Percentiles rank a stretch among this genome's conserved stretches.
Evolutionary conservation across 64 coral and sea anemone genomes (phyloP).

Genomic region (Dendronephthya gigantea): DNA sequence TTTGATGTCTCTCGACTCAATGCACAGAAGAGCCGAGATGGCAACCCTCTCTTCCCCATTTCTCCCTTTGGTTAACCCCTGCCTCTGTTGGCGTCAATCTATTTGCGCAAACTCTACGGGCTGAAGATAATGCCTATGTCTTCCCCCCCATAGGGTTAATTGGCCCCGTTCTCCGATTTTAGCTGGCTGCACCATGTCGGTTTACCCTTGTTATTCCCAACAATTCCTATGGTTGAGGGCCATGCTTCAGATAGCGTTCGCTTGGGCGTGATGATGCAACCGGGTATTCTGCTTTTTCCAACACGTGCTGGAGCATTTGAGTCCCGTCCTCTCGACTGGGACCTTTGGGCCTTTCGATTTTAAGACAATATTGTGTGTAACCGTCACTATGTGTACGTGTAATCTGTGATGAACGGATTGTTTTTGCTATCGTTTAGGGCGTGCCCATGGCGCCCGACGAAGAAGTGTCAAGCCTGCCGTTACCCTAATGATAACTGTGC

Average conservation of each 20-base stretch:
- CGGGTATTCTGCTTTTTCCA: slow-evolving; percentile 16
- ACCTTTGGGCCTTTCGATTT: slow-evolving; percentile 45
- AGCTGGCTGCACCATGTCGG: not conserved
- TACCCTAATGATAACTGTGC: slow-evolving; percentile 51
- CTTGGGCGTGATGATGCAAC: slow-evolving; percentile 20
- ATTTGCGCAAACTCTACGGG: not conserved
- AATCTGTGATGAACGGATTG: not conserved
- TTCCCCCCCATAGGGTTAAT: slow-evolving; percentile 14
- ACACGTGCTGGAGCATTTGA: slow-evolving; percentile 14
- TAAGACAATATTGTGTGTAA: no score
- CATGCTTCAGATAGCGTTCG: slow-evolving; percentile 10
- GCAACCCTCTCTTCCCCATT: not conserved
- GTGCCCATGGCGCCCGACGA: slow-evolving; percentile 36
- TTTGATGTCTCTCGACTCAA: slow-evolving; percentile 18
- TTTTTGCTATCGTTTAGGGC: not conserved
- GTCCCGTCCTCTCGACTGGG: slow-evolving; percentile 25
- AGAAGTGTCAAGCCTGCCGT: slow-evolving; percentile 20
- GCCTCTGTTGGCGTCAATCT: slow-evolving; percentile 8
- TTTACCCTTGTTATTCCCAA: slow-evolving; percentile 16
- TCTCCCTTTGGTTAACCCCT: not conserved
- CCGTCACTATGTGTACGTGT: no score
- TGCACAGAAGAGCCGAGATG: not conserved
- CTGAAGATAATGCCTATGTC: slow-evolving; percentile 23
- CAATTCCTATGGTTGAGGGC: slow-evolving; percentile 33
- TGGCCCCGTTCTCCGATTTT: slow-evolving; percentile 7